Evolutionary conservation across 2,797 vertebrate genomes (phyloP), one percentile per base, ranked within the genome.

Genomic region (Hypotaenidia okinawae): DNA sequence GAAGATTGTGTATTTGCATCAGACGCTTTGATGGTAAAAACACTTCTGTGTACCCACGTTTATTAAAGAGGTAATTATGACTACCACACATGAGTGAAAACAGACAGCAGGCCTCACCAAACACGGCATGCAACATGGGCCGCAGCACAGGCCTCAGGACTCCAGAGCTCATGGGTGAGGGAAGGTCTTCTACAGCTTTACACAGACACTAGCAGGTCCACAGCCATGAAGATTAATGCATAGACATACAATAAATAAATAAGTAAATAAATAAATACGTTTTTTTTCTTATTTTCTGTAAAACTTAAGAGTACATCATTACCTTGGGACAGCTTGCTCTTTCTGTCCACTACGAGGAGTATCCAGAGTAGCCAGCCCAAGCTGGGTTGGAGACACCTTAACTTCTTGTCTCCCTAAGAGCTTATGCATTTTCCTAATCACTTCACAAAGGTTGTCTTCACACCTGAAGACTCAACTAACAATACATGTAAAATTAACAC

Each of bases 101-200:
- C 47, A 85, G 43, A 47, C 33, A 86, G 32, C 14, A 89, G 43
- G 33, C 28, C 58, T 76, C 41, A 54, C 39, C 52, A 24, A 81
- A 68, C n/a, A 87, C 13, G 15, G 41, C 5, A 39, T 7, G 30
- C 58, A 61, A 41, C 49, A 37, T 6, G 15, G 18, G 45, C 3
- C 0, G 41, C 1, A 1, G 30, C 4, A 3, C 22, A 47, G 2
- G 11, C 47, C 63, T 45, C 6, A 1, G 32, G 33, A 58, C 63
- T 45, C 32, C 52, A 35, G 39, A 75, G 59, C 35, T 51, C 30
- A 32, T n/a, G 7, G 6, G 16, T 54, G 27, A 69, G 21, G 32
- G 62, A 54, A 59, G 28, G 33, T 81, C 84, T 55, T 55, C 57
- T 62, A 80, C 33, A 37, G 61, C 51, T 63, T 67, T 37, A 58